A percentile compares a stretch with the other conserved stretches of the same genome.
These are phyloP conservation scores for Bombyx mandarina DNA, from an alignment of 1,140 invertebrate genomes.

Conservation along the genomic window DNA sequence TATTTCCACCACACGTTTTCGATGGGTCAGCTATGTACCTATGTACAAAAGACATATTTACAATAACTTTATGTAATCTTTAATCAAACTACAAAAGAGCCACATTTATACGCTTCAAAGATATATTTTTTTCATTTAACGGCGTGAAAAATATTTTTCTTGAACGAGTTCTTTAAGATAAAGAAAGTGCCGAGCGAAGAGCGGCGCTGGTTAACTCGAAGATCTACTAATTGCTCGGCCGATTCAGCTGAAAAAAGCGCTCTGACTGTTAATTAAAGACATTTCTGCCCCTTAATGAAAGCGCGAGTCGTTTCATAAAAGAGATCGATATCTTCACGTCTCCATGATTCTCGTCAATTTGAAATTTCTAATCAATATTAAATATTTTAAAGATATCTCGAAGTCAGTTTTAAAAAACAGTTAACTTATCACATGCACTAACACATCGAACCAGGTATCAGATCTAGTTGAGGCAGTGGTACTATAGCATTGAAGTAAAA, in stretches of 20 bases:
- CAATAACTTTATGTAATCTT: neutral
- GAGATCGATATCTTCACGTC: constrained; percentile 7
- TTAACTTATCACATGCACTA: too few relatives aligned
- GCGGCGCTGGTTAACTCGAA: neutral
- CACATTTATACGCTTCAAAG: neutral
- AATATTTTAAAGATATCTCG: too few relatives aligned
- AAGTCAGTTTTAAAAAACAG: too few relatives aligned
- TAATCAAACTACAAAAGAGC: neutral
- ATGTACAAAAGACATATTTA: too few relatives aligned
- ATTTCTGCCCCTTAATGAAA: constrained; percentile 23
- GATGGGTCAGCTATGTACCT: too few relatives aligned
- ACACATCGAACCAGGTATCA: too few relatives aligned
- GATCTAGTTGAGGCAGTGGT: too few relatives aligned
- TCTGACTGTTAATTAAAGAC: constrained; percentile 26
- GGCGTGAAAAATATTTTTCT: constrained; percentile 1
- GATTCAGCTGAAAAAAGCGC: constrained; percentile 16
- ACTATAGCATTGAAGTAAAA: too few relatives aligned
- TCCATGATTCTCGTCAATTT: neutral
- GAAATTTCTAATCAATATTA: too few relatives aligned
- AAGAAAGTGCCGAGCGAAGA: neutral
- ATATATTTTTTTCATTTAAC: too few relatives aligned
- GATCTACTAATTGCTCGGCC: constrained; percentile 23
- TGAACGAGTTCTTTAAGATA: neutral
- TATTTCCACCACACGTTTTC: too few relatives aligned
- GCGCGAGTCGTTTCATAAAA: constrained; percentile 17